phyloP scores from a whole-genome alignment of 1,140 invertebrate genomes.

The Heliconius nattereri region DNA sequence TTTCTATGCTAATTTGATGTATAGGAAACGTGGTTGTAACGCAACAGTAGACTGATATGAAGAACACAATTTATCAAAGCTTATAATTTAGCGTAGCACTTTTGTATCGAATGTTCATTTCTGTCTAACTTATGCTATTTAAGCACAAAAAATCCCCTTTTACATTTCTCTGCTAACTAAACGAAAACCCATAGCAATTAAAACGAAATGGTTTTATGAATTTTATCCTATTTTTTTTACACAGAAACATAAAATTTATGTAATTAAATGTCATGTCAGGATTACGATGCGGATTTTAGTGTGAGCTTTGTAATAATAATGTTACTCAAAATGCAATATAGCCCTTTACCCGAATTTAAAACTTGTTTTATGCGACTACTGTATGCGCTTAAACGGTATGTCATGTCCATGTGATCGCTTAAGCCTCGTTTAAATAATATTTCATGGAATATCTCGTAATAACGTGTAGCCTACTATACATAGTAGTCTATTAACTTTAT shows the following conservation, averaged over 20 bases:
- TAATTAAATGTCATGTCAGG: neutral
- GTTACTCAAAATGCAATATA: neutral
- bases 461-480: neutral
- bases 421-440: slow-evolving; percentile 49
- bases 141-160: no score
- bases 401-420: slow-evolving; percentile 39
- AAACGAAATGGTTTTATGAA: neutral
- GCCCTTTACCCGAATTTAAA: neutral
- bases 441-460: slow-evolving; percentile 40
- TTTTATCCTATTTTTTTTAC: neutral
- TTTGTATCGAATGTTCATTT: no score
- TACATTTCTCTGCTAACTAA: no score
- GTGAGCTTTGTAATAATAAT: neutral
- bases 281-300: neutral
- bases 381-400: slow-evolving; percentile 36
- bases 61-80: no score
- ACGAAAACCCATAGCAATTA: neutral
- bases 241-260: neutral
- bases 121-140: no score
- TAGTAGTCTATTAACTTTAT: slow-evolving; percentile 9
- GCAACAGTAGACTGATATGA: no score
- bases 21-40: no score
- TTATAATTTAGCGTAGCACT: no score
- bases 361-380: neutral
- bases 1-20: neutral